A percentile compares a stretch with the other conserved stretches of the same genome.
Evolutionary conservation across 2,113 vertebrate species (phyloP).

Genomic region (Maccullochella peelii): DNA sequence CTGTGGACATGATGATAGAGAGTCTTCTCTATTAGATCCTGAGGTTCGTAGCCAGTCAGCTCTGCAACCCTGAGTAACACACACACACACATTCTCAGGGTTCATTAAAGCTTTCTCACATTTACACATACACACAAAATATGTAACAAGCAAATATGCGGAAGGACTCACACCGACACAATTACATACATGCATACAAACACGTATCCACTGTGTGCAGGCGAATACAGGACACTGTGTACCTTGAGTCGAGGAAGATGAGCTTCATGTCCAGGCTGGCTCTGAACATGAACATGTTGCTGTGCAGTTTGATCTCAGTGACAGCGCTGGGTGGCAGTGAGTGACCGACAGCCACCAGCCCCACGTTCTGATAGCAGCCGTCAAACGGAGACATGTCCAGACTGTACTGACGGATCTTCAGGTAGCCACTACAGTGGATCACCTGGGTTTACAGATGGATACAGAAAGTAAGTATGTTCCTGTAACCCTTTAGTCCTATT

Average conservation of each 20-base stretch:
- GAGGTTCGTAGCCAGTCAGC: slow-evolving; percentile 97
- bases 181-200: neutral
- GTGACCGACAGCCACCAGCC: slow-evolving; percentile 96
- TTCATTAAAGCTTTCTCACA: neutral
- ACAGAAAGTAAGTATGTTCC: neutral
- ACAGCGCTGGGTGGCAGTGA: slow-evolving; percentile 95
- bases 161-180: neutral
- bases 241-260: slow-evolving; percentile 98
- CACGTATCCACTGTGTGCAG: neutral
- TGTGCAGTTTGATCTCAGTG: slow-evolving; percentile 97
- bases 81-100: slow-evolving; percentile 22
- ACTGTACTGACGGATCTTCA: slow-evolving; percentile 97
- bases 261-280: slow-evolving; percentile 99
- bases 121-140: slow-evolving; percentile 19
- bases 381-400: slow-evolving; percentile 97
- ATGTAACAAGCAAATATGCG: neutral
- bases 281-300: slow-evolving; percentile 99
- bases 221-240: slow-evolving; percentile 1
- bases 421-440: slow-evolving; percentile 97
- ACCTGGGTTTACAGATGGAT: slow-evolving; percentile 82
- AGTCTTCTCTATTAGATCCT: slow-evolving; percentile 99
- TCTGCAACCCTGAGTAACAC: slow-evolving; percentile 91
- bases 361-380: slow-evolving; percentile 97
- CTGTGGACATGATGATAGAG: slow-evolving; percentile 98
- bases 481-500: neutral